Conservation (phyloP, 35 echinoderm and acorn worm genomes). For the Hemicentrotus pulcherrimus region DNA sequence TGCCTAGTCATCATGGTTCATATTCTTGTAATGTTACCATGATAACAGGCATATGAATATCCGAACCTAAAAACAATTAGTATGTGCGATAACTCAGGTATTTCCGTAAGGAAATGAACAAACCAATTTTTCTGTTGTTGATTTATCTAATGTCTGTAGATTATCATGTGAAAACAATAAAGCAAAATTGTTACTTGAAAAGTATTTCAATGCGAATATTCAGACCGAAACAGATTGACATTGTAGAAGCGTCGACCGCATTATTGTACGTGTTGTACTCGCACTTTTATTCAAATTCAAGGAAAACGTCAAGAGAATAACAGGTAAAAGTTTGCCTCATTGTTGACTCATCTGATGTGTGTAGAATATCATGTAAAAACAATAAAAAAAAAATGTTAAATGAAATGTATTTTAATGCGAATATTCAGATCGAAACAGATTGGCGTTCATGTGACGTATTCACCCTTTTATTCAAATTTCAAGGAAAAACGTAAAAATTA, state of each 20-base stretch:
- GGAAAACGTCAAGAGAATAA: no score
- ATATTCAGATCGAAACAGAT: neutral
- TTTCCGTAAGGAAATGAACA: neutral
- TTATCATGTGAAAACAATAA: no score
- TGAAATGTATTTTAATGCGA: no score
- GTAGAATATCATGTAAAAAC: neutral
- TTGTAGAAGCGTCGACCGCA: no score
- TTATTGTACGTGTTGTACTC: no score
- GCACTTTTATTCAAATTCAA: no score
- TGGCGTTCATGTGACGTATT: neutral
- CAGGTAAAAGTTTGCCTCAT: neutral
- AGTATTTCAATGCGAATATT: no score
- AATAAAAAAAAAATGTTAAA: no score
- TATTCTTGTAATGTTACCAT: neutral
- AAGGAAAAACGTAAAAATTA: neutral
- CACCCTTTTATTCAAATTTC: neutral
- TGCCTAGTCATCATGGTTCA: neutral
- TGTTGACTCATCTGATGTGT: neutral
- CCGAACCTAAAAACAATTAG: neutral
- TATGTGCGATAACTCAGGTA: neutral
- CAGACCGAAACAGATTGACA: no score
- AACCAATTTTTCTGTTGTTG: neutral
- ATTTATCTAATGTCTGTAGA: neutral
- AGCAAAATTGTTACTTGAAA: no score
- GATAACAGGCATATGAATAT: neutral